phyloP scores from a whole-genome alignment of 2,797 vertebrate species.

The Eulemur albifrons region DNA sequence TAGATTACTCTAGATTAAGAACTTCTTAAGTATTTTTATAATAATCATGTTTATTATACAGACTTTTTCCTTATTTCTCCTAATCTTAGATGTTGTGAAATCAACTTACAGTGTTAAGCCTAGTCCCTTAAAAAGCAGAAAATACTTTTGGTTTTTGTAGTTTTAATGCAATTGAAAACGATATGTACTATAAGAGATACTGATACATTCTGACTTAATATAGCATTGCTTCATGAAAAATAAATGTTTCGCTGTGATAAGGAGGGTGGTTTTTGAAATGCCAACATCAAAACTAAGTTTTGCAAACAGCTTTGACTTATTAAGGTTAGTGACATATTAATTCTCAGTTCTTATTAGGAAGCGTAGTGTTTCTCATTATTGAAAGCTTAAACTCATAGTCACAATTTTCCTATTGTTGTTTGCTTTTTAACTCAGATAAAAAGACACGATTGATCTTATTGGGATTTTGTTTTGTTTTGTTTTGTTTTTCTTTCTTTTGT shows the following conservation, averaged over 20 bases:
- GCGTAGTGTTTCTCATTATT: not conserved
- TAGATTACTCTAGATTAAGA: not conserved
- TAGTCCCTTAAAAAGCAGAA: not conserved
- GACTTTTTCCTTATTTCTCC: not conserved
- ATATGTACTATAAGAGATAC: not conserved
- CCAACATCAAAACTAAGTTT: conserved; percentile 64
- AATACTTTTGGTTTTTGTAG: not conserved
- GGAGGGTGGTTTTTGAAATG: conserved; percentile 43
- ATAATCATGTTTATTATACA: not conserved
- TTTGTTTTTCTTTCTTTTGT: not conserved
- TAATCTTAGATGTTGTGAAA: not conserved
- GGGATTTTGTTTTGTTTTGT: not conserved
- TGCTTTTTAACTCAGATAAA: conserved; percentile 54
- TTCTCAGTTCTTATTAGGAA: conserved; percentile 35
- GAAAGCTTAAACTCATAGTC: conserved; percentile 25
- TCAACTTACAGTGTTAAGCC: not conserved
- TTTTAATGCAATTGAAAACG: not conserved
- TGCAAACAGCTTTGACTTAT: conserved; percentile 51
- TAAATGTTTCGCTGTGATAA: conserved; percentile 65
- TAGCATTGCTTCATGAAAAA: conserved; percentile 62
- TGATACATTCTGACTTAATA: not conserved
- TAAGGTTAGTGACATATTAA: conserved; percentile 55
- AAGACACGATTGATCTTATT: conserved; percentile 54
- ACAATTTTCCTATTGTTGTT: conserved; percentile 37
- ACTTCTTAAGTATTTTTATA: not conserved